phyloP scores from a whole-genome alignment of 2,797 vertebrate species.

The Spatula versicolor region DNA sequence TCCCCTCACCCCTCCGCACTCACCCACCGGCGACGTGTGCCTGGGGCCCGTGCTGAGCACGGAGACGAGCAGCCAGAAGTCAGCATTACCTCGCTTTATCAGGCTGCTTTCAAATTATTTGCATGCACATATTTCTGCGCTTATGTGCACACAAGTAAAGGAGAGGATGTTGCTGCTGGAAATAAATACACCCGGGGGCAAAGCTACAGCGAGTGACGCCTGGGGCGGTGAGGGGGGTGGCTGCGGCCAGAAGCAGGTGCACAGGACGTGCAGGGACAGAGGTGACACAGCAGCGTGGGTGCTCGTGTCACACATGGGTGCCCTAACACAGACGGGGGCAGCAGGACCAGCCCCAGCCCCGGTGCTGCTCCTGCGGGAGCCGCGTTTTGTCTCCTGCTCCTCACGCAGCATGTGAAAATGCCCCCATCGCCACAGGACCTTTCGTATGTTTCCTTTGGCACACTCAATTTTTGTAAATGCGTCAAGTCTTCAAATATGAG shows the following conservation, averaged over 20 bases:
- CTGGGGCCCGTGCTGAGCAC: background rate
- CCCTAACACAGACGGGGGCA: fast-evolving
- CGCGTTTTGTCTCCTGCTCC: background rate
- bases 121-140: background rate
- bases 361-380: background rate
- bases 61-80: background rate
- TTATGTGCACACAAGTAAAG: fast-evolving
- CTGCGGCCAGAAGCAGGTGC: background rate
- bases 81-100: background rate
- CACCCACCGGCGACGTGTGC: background rate
- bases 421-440: background rate
- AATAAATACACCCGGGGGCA: background rate
- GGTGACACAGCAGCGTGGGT: fast-evolving
- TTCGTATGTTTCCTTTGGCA: background rate
- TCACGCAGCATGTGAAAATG: background rate
- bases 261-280: background rate
- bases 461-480: background rate
- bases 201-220: background rate
- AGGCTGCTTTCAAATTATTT: background rate
- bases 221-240: fast-evolving
- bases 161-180: background rate
- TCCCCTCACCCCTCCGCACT: background rate
- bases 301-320: fast-evolving
- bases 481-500: background rate
- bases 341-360: background rate